Evolutionary conservation across 30 jellyfish, hydroid and myxozoan species (phyloP), one percentile per base, ranked within the genome.

Genomic region (Hydractinia echinata): DNA sequence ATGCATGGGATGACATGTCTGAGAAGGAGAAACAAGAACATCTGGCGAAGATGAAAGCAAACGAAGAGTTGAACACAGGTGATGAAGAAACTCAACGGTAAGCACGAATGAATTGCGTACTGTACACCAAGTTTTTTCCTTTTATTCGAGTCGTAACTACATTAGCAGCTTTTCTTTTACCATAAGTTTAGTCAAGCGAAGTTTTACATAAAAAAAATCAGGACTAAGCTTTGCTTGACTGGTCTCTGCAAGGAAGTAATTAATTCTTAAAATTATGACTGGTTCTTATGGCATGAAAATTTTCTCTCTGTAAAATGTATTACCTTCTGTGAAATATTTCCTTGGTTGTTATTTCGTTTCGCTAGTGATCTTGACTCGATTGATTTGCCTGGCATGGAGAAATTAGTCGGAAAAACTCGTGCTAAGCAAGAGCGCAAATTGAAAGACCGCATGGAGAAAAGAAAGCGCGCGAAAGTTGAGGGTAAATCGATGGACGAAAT

Each of bases 1-100:
- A 84, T 44, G 93, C 76, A 49, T 92, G 98, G 98, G 94, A 87
- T 10, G 62, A 54, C 30, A 87, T 92, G 96, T 62, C 95, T 1
- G 84, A 69, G 19, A 73, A 87, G 54, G 98, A 92, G 77, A 89
- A 87, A 81, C 94, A 76, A 49, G 83, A 86, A 53, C 94, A 76
- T 15, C 70, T 91, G 20, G 88, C 76, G 18, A 79, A 79, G 39
- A 53, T 91, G 55, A 87, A 85, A 9, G 94, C 94, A 6, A 90
- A 86, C 51, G 95, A 91, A 61, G 83, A 52, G 20, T 55, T 80
- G 9, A 44, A 64, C 19, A 64, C 19, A 44, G 16, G 39, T 64
- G 39, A 64, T 4, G 74, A 64, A 64, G 74, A 64, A 64, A 44
- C 39, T n/a, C 74, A 64, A 64, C 19, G 74, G 74, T 64, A 64